Evolutionary conservation across 2,888 invertebrate species (phyloP).

Genomic region (Meteorus colon): DNA sequence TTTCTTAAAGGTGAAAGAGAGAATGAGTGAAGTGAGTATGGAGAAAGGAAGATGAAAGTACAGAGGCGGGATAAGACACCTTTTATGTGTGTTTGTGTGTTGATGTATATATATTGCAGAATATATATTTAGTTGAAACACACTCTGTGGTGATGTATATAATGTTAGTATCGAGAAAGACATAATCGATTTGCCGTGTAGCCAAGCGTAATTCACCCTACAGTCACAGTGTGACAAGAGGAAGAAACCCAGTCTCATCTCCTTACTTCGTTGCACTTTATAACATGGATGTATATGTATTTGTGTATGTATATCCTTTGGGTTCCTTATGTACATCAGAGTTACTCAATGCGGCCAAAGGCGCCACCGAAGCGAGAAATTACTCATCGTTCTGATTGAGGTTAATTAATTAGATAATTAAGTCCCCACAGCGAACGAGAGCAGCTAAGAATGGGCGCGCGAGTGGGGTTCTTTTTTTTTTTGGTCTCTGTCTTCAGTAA

Average conservation of each 20-base stretch:
- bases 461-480: constrained; percentile 38
- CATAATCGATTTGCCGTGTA: constrained; percentile 73
- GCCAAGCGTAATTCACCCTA: constrained; percentile 71
- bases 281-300: constrained; percentile 1
- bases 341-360: constrained; percentile 61
- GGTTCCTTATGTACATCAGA: constrained; percentile 1
- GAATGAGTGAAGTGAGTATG: constrained; percentile 39
- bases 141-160: constrained; percentile 23
- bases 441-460: constrained; percentile 47
- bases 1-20: constrained; percentile 41
- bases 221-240: constrained; percentile 71
- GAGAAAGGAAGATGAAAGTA: constrained; percentile 32
- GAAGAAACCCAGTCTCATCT: constrained; percentile 56
- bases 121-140: constrained; percentile 21
- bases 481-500: constrained; percentile 13
- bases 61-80: constrained; percentile 35
- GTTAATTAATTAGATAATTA: constrained; percentile 74
- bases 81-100: neutral
- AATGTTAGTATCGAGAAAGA: constrained; percentile 56
- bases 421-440: constrained; percentile 62
- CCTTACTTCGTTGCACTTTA: constrained; percentile 7
- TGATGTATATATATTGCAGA: neutral
- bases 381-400: constrained; percentile 74
- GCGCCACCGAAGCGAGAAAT: constrained; percentile 73
- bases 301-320: constrained; percentile 42